Conservation (phyloP, 2,888 invertebrate genomes). For the Dinocampus coccinellae region DNA sequence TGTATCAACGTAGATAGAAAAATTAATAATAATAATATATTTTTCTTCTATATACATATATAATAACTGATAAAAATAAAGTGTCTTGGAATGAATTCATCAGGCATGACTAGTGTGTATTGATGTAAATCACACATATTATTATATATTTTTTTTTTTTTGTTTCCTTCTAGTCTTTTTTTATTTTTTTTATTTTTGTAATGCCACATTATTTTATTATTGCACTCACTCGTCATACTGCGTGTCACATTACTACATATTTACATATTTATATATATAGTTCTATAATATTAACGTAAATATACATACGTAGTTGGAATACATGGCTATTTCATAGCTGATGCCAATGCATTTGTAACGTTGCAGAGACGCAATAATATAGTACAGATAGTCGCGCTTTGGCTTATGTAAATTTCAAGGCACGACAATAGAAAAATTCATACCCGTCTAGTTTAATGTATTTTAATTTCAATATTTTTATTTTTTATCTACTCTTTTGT, state of each 20-base stretch:
- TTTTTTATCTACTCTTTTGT: not conserved
- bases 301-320: slow-evolving; percentile 65
- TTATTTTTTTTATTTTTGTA: not conserved
- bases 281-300: slow-evolving; percentile 65
- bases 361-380: slow-evolving; percentile 56
- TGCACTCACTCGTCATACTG: not conserved
- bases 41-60: not conserved
- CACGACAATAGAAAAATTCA: slow-evolving; percentile 61
- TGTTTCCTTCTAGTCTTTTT: too few species aligned
- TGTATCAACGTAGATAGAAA: too few species aligned
- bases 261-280: slow-evolving; percentile 14
- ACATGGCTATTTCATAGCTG: slow-evolving; percentile 60
- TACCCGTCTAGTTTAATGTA: slow-evolving; percentile 56
- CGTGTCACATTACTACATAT: not conserved
- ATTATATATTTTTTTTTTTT: too few species aligned
- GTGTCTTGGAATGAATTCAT: not conserved
- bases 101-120: not conserved
- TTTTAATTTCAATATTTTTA: slow-evolving; percentile 40
- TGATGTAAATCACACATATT: not conserved
- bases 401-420: slow-evolving; percentile 64
- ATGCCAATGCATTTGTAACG: slow-evolving; percentile 56
- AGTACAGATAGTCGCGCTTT: slow-evolving; percentile 45
- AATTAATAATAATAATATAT: too few species aligned
- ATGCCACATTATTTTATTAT: slow-evolving; percentile 11
- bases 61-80: not conserved